Conservation (phyloP, 37 sponge, comb jelly and placozoan genomes). For the Hexactinellida sp. region DNA sequence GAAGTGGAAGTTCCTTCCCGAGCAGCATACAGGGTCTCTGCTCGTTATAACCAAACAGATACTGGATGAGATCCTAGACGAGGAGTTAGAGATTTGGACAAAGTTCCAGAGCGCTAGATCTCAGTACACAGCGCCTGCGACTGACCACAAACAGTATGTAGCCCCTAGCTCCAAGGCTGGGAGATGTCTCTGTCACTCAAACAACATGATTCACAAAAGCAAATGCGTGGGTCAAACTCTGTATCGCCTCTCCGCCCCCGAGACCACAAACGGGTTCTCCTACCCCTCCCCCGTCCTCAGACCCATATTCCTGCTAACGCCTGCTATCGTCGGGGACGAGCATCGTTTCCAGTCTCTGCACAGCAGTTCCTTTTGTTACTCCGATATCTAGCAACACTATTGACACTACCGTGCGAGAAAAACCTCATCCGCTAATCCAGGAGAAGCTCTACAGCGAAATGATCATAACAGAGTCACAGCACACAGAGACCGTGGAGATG, state of each 20-base stretch:
- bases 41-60: neutral
- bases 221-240: slow-evolving; percentile 1
- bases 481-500: neutral
- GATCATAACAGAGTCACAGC: neutral
- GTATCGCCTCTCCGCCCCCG: slow-evolving; percentile 1
- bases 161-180: neutral
- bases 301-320: neutral
- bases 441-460: neutral
- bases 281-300: neutral
- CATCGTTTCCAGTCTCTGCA: neutral
- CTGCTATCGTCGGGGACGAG: neutral
- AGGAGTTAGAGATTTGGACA: neutral
- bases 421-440: neutral
- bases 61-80: neutral
- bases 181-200: neutral
- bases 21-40: neutral
- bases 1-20: slow-evolving; percentile 7
- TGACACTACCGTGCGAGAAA: neutral
- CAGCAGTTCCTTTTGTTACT: neutral
- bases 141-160: neutral
- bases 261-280: neutral
- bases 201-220: neutral
- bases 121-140: neutral
- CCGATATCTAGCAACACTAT: neutral
- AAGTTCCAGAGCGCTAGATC: neutral